Conservation (phyloP, 2,888 invertebrate species). For the Teleiodes luculella region DNA sequence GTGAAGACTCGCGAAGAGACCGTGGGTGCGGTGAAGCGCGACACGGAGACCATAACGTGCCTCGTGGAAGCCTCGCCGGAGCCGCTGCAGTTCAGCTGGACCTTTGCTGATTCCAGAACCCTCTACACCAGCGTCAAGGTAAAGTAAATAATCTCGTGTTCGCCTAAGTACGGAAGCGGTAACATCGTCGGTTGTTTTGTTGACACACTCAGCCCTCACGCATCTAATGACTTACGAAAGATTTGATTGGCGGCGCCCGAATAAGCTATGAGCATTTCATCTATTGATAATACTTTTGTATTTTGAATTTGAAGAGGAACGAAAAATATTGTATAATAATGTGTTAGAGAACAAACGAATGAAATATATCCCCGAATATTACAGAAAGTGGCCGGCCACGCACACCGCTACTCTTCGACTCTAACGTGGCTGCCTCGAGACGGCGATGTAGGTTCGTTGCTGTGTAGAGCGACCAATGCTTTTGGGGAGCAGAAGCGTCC, state of each 20-base stretch:
- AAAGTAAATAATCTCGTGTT: constrained; percentile 15
- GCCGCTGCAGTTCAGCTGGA: constrained; percentile 61
- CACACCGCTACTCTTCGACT: constrained; percentile 48
- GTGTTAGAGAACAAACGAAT: no score
- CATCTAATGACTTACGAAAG: no score
- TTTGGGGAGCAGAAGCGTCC: constrained; percentile 58
- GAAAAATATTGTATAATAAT: no score
- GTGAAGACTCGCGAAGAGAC: constrained; percentile 38
- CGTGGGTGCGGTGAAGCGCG: constrained; percentile 40
- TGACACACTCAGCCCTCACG: no score
- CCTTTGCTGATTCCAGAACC: constrained; percentile 52
- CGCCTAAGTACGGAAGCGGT: no score
- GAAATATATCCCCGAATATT: no score
- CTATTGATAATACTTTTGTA: no score
- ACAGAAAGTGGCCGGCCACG: constrained; percentile 49
- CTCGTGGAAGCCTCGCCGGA: constrained; percentile 53
- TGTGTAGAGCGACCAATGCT: constrained; percentile 53
- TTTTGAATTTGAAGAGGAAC: no score
- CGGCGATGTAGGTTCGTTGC: constrained; percentile 47
- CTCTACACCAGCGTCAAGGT: constrained; percentile 53
- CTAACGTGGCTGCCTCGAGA: constrained; percentile 52
- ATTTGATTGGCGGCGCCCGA: no score
- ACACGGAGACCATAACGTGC: constrained; percentile 50
- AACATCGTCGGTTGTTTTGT: no score
- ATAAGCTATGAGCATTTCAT: no score